Evolutionary conservation across 2,113 vertebrate species (phyloP), one percentile per base, ranked within the genome.

Genomic region (Scortum barcoo): DNA sequence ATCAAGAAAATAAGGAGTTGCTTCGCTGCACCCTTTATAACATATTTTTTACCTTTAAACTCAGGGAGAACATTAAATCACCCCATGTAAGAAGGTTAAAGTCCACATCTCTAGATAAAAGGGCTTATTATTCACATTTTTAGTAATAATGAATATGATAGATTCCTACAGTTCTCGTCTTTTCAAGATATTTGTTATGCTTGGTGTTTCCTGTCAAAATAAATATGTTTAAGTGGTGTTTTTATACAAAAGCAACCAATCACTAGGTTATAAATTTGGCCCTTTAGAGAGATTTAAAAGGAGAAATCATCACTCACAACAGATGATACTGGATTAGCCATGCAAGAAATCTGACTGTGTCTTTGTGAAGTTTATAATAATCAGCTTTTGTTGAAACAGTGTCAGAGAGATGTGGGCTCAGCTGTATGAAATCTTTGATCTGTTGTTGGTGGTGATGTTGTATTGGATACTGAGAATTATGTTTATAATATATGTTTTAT

Each of bases 381-480:
- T 57, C 30, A 2, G 16, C 36, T 46, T 62, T 28, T 46, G 53
- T 60, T 67, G 53, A 60, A 33, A 58, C 22, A 44, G 51, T 42
- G 22, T 67, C 24, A 57, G 48, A 57, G 13, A n/a, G 12, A n/a
- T 51, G 51, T 53, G 48, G 30, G 33, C 56, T 71, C 40, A 38
- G 33, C 12, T 54, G 7, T n/a, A 33, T 54, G 28, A 38, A 3
- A 42, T 65, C 50, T 8, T 28, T 72, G 24, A 74, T 70, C 12
- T 60, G 38, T 19, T 2, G 7, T 68, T 68, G 40, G 7, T 61
- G 46, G 40, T 60, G 46, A 44, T 54, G 26, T 73, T 78, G 44
- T 50, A 65, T 46, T 78, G 26, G 53, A 56, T 53, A 72, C n/a
- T 68, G 28, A 66, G 42, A 78, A 28, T 19, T 75, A 7, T 72